Base-by-base conservation (phyloP, 2,113 vertebrate genomes). In the Chionodraco myersi region DNA sequence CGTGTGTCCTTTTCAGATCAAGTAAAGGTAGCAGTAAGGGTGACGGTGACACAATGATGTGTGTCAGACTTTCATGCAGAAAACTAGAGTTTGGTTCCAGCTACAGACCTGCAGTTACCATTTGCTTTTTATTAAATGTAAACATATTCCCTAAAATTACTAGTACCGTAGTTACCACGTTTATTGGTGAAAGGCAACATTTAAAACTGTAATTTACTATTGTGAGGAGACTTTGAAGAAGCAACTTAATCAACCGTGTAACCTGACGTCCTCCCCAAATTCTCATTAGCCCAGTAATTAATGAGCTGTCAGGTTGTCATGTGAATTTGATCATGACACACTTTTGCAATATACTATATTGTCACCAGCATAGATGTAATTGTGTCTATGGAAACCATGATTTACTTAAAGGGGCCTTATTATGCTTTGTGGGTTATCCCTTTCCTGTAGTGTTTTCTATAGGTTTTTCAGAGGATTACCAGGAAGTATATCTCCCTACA, bases 301-400 rank as follows among this genome's bases (percentile, higher is more conserved):
- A 76, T 66, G 64, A 85, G 76, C 83, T 85, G 72, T 88, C 86
- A 88, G 56, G 34, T 26, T 77, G 66, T 79, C 36, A 72, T 48
- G 21, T 79, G 36, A 68, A 48, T 75, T 49, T 63, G 41, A 58
- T 67, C 62, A 45, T 87, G 75, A 75, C 82, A 82, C 16, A 79
- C 71, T 80, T 77, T 58, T 80, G 15, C 14, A 71, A 54, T 71
- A 59, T 30, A 30, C 30, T 30, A 30, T 83, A 60, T 77, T 84
- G 80, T 84, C 41, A 53, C 16, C 26, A 60, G 8, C 69, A 44
- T 15, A 44, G 10, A 56, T 66, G 14, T 23, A 2, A 6, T n/a
- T 5, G 41, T 72, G 59, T 72, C 26, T 23, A 1, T 15, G 54
- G 48, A 62, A 54, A 66, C n/a, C 0, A 11, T 4, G 23, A 14